phyloP scores from a whole-genome alignment of 2,888 invertebrate species.

The Pinctada fucata region DNA sequence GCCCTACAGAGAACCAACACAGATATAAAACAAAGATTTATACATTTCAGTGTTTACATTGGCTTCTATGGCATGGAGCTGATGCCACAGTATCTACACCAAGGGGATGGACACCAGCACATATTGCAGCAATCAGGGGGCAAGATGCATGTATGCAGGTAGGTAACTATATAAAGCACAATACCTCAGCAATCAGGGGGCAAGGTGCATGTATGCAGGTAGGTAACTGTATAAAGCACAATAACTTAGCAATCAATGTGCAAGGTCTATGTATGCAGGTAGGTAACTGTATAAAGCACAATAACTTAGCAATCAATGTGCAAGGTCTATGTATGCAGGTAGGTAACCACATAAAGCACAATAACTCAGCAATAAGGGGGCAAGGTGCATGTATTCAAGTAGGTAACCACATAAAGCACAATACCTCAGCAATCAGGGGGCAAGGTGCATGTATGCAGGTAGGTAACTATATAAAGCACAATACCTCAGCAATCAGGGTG shows the following conservation, averaged over 20 bases:
- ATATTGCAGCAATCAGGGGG: conserved; percentile 76
- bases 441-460: conserved; percentile 77
- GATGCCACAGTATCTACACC: conserved; percentile 75
- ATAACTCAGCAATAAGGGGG: conserved; percentile 76
- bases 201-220: conserved; percentile 77
- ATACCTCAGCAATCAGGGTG: conserved; percentile 76
- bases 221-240: neutral
- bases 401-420: neutral
- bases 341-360: neutral
- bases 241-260: conserved; percentile 76
- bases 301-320: conserved; percentile 76
- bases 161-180: neutral
- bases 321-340: conserved; percentile 77
- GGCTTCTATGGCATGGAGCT: conserved; percentile 77
- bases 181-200: conserved; percentile 76
- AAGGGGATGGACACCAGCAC: conserved; percentile 76
- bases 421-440: conserved; percentile 76
- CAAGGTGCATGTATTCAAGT: conserved; percentile 77
- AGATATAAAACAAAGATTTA: too few relatives aligned
- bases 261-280: conserved; percentile 77
- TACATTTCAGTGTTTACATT: conserved; percentile 73
- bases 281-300: neutral
- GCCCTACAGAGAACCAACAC: too few relatives aligned
- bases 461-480: neutral
- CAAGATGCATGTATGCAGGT: conserved; percentile 77